Evolutionary conservation across 2,888 invertebrate genomes (phyloP).

Genomic region (Encarsia formosa): DNA sequence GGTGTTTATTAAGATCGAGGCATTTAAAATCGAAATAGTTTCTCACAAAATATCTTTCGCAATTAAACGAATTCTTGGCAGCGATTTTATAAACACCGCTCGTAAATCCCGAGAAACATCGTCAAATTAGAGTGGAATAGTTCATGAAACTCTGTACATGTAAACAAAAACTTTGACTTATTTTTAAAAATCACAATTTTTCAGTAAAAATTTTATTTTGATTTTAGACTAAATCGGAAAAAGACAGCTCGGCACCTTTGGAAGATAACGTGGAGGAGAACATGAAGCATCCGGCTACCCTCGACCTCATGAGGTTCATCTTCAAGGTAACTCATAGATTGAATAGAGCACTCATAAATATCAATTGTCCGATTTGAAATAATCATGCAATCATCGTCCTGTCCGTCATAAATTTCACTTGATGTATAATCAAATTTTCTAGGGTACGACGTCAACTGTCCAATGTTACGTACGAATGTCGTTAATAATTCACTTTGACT

Average conservation of each 20-base stretch:
- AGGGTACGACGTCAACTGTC: no score
- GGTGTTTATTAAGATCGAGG: no score
- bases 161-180: not conserved
- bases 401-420: no score
- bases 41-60: not conserved
- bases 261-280: conserved; percentile 33
- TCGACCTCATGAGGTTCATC: conserved; percentile 38
- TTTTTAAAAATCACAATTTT: not conserved
- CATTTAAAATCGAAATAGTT: no score
- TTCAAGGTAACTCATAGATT: conserved; percentile 40
- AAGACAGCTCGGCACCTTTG: conserved; percentile 30
- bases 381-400: no score
- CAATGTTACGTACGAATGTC: no score
- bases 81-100: not conserved
- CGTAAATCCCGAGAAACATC: not conserved
- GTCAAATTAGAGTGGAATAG: not conserved
- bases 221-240: conserved; percentile 21
- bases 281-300: conserved; percentile 34
- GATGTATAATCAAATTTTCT: no score
- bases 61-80: conserved; percentile 13
- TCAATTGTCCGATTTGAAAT: no score
- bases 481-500: no score
- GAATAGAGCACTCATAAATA: no score
- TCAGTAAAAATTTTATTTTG: not conserved
- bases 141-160: not conserved